Percentiles rank a stretch among this genome's conserved stretches.
These are phyloP conservation scores for Abscondita cerata DNA, from an alignment of 2,888 invertebrate genomes.

Conservation along the genomic window DNA sequence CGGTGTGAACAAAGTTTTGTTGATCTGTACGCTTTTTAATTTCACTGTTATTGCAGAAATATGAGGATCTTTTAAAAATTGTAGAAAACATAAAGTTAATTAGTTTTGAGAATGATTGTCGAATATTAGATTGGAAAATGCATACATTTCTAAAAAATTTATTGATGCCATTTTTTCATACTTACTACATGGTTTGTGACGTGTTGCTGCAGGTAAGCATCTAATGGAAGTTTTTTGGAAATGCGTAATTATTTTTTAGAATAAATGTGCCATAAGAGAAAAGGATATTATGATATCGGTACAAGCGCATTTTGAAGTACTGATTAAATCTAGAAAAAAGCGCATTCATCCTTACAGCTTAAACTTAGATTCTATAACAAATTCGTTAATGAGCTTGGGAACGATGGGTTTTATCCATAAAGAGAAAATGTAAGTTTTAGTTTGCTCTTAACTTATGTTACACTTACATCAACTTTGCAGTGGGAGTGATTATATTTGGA, in stretches of 20 bases:
- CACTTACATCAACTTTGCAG: constrained; percentile 21
- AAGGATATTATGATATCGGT: constrained; percentile 63
- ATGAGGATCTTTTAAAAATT: constrained; percentile 56
- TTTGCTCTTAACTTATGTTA: not conserved
- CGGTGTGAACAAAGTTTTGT: constrained; percentile 62
- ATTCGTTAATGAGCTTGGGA: constrained; percentile 65
- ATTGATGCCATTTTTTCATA: constrained; percentile 69
- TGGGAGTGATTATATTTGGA: constrained; percentile 36
- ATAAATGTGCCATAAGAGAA: constrained; percentile 55
- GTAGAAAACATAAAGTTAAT: constrained; percentile 53
- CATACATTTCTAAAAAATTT: constrained; percentile 66
- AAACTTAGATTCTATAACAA: constrained; percentile 70
- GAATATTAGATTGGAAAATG: constrained; percentile 59
- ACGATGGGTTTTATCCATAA: constrained; percentile 41
- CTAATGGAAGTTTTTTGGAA: no score
- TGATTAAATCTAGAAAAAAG: constrained; percentile 54
- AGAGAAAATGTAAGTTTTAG: not conserved
- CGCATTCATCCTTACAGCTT: constrained; percentile 75
- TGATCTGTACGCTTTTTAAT: no score
- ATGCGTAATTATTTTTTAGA: not conserved
- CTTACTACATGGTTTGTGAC: constrained; percentile 62
- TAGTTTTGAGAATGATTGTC: constrained; percentile 35
- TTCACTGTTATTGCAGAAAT: constrained; percentile 61
- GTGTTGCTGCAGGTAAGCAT: constrained; percentile 62
- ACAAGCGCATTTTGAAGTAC: constrained; percentile 67